A percentile compares a stretch with the other conserved stretches of the same genome.
Conservation (phyloP, 2,888 invertebrate species). For the Seira musarum region DNA sequence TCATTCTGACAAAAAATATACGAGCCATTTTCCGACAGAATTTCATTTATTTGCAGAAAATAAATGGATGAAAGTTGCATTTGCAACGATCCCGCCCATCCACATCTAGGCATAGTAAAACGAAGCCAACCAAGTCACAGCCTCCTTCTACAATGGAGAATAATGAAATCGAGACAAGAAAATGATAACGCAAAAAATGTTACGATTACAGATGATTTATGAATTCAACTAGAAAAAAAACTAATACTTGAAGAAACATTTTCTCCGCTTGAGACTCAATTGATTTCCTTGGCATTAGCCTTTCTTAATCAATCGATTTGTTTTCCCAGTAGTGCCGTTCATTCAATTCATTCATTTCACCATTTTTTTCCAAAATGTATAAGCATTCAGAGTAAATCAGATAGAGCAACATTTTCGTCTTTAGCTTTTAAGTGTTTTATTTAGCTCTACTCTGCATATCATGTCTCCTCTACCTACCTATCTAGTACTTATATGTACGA, state of each 20-base stretch:
- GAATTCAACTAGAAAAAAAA: constrained; percentile 1
- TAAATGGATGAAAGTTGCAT: constrained; percentile 16
- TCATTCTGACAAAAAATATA: constrained; percentile 15
- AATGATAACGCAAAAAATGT: constrained; percentile 18
- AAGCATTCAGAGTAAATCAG: not conserved
- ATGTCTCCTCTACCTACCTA: not conserved
- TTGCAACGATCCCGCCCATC: not conserved
- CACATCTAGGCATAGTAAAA: no score
- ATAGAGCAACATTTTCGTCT: not conserved
- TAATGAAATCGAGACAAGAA: constrained; percentile 17
- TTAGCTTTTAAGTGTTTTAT: not conserved
- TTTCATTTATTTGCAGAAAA: constrained; percentile 17
- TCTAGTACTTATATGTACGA: no score
- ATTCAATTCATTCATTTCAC: not conserved
- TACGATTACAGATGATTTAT: constrained; percentile 19
- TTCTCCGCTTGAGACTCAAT: not conserved
- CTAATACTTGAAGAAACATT: constrained; percentile 7
- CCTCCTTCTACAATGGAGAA: constrained; percentile 1
- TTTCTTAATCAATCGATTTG: constrained; percentile 16
- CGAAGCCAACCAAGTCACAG: not conserved
- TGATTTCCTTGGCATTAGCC: constrained; percentile 19
- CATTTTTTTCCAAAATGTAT: not conserved
- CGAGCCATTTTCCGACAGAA: constrained; percentile 13
- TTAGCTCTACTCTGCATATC: not conserved
- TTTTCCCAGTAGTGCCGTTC: constrained; percentile 12